Evolutionary conservation across 2,888 invertebrate species (phyloP).

Genomic region (Lasius fuliginosus): DNA sequence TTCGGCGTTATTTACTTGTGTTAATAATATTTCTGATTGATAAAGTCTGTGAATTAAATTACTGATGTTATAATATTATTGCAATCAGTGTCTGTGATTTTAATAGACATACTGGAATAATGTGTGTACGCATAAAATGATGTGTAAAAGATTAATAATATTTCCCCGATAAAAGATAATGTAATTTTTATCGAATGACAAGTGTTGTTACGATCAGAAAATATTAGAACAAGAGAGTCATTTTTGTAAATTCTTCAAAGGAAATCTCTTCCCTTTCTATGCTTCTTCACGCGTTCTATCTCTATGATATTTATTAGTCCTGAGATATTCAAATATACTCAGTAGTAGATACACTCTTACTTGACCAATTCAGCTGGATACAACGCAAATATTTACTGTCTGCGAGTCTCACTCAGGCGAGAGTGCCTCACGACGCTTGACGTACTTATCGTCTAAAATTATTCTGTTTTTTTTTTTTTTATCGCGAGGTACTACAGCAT

Average conservation of each 20-base stretch:
- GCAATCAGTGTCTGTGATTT: background rate
- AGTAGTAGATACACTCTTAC: constrained; percentile 12
- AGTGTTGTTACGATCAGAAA: background rate
- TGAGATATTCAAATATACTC: constrained; percentile 46
- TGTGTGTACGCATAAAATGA: background rate
- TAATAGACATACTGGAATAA: background rate
- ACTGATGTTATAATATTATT: background rate
- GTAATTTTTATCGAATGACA: background rate
- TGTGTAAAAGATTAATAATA: background rate
- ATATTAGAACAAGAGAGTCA: background rate
- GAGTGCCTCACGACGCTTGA: constrained; percentile 11
- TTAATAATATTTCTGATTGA: background rate
- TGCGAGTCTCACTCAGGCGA: constrained; percentile 15
- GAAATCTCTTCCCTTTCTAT: background rate
- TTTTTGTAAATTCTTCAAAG: background rate
- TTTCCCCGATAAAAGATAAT: background rate
- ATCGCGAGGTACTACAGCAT: constrained; percentile 1
- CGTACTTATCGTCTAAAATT: constrained; percentile 43
- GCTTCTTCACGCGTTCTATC: background rate
- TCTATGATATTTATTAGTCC: constrained; percentile 19
- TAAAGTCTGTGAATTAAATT: background rate
- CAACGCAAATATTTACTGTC: constrained; percentile 40
- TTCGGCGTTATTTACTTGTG: background rate
- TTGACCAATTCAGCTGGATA: constrained; percentile 41
- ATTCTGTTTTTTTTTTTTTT: constrained; percentile 19